Evolutionary conservation across 2,797 vertebrate genomes (phyloP).

Genomic region (Cyclura pinguis): DNA sequence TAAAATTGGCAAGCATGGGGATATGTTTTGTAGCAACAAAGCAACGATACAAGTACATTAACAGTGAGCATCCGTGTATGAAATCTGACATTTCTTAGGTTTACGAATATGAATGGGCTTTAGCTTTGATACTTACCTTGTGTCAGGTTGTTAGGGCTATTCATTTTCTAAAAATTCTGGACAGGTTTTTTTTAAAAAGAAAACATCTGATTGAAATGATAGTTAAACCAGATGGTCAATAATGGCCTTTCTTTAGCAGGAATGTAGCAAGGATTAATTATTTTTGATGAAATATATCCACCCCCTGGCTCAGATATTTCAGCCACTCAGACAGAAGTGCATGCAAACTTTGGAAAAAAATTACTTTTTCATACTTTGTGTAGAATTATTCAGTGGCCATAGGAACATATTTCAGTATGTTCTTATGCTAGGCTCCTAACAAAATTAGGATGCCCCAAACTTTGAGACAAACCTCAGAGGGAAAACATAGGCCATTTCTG

Average conservation of each 20-base stretch:
- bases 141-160: not conserved
- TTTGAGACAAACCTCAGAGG: not conserved
- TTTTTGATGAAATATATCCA: not conserved
- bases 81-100: constrained; percentile 41
- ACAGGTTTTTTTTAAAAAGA: not conserved
- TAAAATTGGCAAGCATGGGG: not conserved
- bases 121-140: constrained; percentile 1
- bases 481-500: no score
- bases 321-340: not conserved
- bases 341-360: fast-evolving
- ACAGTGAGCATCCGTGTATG: constrained; percentile 11
- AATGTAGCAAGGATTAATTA: constrained; percentile 23
- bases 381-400: not conserved
- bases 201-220: not conserved
- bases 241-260: constrained; percentile 14
- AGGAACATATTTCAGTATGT: not conserved
- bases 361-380: not conserved
- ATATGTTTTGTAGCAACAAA: constrained; percentile 8
- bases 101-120: constrained; percentile 51
- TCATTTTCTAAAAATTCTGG: not conserved
- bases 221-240: not conserved
- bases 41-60: constrained; percentile 42
- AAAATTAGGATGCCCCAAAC: not conserved
- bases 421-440: not conserved
- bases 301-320: not conserved